A percentile compares a stretch with the other conserved stretches of the same genome.
These are phyloP conservation scores for Sylvicola fuscatus DNA, from an alignment of 2,888 invertebrate genomes.

Conservation along the genomic window DNA sequence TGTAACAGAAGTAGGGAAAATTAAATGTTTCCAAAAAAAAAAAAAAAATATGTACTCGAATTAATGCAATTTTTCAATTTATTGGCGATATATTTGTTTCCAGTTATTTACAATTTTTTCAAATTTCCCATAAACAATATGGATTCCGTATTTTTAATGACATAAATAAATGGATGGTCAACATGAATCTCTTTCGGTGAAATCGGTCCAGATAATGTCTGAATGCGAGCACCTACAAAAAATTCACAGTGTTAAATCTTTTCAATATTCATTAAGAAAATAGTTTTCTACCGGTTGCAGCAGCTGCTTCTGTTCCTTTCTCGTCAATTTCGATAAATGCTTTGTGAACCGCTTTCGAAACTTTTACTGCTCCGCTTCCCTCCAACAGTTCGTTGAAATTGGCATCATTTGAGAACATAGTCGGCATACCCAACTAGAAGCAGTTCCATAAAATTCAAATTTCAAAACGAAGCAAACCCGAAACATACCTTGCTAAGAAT, in stretches of 20 bases:
- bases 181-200: neutral
- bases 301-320: constrained; percentile 70
- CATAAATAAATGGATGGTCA: constrained; percentile 2
- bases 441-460: no score
- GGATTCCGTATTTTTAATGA: neutral
- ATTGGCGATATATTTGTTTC: no score
- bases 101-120: neutral
- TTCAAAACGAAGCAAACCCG: no score
- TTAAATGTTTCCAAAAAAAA: no score
- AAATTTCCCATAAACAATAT: constrained; percentile 1
- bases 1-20: no score
- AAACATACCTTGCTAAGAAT: constrained; percentile 42
- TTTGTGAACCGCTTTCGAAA: constrained; percentile 60
- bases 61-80: no score
- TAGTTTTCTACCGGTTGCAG: constrained; percentile 74
- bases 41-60: no score
- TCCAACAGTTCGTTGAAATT: constrained; percentile 44
- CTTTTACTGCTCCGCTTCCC: constrained; percentile 26
- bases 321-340: constrained; percentile 74
- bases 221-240: no score
- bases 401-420: constrained; percentile 38
- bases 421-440: constrained; percentile 10
- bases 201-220: no score
- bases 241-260: no score
- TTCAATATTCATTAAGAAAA: no score